Evolutionary conservation across 2,797 vertebrate genomes (phyloP), one percentile per base, ranked within the genome.

Genomic region (Sebastes cheni): DNA sequence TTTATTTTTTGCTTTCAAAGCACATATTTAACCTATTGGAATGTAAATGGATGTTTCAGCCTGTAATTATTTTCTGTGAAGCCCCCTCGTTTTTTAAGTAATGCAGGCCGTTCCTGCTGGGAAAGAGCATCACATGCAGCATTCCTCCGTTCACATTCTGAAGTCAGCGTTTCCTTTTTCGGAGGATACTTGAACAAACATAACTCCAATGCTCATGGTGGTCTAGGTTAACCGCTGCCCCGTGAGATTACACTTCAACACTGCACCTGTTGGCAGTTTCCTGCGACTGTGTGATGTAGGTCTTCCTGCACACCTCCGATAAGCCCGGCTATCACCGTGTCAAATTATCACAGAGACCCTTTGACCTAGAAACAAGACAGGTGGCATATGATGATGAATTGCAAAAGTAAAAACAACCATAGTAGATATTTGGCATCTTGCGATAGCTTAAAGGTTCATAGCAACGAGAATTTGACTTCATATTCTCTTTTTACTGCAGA

Each of bases 21-120:
- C 80, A 42, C 72, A 88, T 72, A 64, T 91, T 88, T 89, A 82
- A 83, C 75, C 90, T 88, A 67, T 90, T 87, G 91, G 92, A 93
- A 93, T 94, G 89, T 89, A 88, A 93, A 89, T 88, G 74, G 76
- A 71, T 8, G 60, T 86, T 84, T 85, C 65, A 79, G 79, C 55
- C 86, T 93, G 76, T 91, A 89, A 93, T 92, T 89, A 87, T 87
- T 88, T 90, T 84, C 58, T 30, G 72, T 32, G 34, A 88, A 80
- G 67, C 42, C 54, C 71, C 60, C 25, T 83, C 18, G 42, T 86
- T 86, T 86, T 86, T 79, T 71, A 54, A 80, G 59, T 65, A 54
- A 82, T 75, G 29, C 66, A 36, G n/a, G 2, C 72, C 39, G 16
- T 83, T 84, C 27, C n/a, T 55, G 64, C 80, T 72, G 56, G 36